Evolutionary conservation across 2,797 vertebrate genomes (phyloP), one percentile per base, ranked within the genome.

Genomic region (Podargus strigoides): DNA sequence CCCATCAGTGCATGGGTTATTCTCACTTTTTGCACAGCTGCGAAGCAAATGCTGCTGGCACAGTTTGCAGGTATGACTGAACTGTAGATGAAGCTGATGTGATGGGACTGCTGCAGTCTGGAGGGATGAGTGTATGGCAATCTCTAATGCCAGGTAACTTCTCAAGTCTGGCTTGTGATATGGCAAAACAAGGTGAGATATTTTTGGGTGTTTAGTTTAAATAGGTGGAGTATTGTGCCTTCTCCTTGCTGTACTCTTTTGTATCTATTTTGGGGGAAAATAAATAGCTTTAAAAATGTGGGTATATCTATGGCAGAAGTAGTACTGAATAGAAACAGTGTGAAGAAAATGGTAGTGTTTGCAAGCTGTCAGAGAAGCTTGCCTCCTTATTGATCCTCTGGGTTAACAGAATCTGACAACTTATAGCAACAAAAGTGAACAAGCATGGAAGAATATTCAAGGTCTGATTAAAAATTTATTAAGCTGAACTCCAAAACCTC

Each of bases 391-490:
- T 92, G 89, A 87, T 97, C 97, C 95, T 97, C 82, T 34, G 93
- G 97, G 97, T 98, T 98, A 98, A 98, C 97, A 98, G 98, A 97
- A 98, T 96, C 96, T 97, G 98, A 98, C 98, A 97, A 97, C 96
- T 85, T 98, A 97, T 97, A 97, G 97, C 98, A 94, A 79, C 59
- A 83, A 37, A 92, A 89, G 41, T 56, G 84, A 98, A 95, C 95
- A 97, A 98, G 94, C 90, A 93, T 52, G 2, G 76, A 83, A 82
- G 41, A 46, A 83, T 88, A 86, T 68, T 86, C 55, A 82, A 37
- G 55, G 67, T 76, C 77, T 97, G 93, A 97, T 98, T 97, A 97
- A 98, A 98, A 92, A 97, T 92, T 77, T 95, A 97, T 89, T 94
- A 86, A 77, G 24, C 20, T 90, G 66, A 94, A 70, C 95, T 94